These are phyloP conservation scores for Pontoporia blainvillei DNA, from an alignment of 2,113 vertebrate genomes.

Conservation along the genomic window DNA sequence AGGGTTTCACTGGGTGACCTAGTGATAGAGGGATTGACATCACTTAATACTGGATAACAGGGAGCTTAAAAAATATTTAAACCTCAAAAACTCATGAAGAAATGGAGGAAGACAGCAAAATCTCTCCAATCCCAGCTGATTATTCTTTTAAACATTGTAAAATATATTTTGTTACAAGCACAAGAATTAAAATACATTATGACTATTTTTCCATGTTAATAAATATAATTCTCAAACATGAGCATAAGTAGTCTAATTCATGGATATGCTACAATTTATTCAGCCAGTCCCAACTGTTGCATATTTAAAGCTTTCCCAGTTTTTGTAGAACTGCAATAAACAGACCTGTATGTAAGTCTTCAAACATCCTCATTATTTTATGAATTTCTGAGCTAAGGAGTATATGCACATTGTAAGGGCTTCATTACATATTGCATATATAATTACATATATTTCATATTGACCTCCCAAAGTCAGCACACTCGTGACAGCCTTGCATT, in stretches of 20 bases:
- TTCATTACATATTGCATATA: neutral
- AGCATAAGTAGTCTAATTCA: neutral
- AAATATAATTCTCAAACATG: neutral
- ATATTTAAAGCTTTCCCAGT: neutral
- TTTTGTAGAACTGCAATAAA: neutral
- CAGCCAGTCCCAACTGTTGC: neutral
- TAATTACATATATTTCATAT: neutral
- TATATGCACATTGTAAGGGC: neutral
- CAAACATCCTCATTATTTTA: neutral
- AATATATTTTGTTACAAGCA: neutral
- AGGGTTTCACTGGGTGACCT: neutral
- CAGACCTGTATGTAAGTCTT: neutral
- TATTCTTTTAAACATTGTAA: neutral
- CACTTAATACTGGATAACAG: neutral
- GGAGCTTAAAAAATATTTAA: neutral
- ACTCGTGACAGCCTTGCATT: neutral
- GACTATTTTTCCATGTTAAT: neutral
- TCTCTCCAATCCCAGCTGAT: neutral
- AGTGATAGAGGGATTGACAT: neutral
- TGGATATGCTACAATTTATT: neutral
- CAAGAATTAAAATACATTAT: neutral
- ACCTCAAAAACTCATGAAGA: neutral
- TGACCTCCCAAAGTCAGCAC: neutral
- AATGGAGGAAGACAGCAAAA: neutral
- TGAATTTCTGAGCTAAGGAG: neutral